Base-by-base conservation (phyloP, 2,113 vertebrate genomes). In the Vidua chalybeata region DNA sequence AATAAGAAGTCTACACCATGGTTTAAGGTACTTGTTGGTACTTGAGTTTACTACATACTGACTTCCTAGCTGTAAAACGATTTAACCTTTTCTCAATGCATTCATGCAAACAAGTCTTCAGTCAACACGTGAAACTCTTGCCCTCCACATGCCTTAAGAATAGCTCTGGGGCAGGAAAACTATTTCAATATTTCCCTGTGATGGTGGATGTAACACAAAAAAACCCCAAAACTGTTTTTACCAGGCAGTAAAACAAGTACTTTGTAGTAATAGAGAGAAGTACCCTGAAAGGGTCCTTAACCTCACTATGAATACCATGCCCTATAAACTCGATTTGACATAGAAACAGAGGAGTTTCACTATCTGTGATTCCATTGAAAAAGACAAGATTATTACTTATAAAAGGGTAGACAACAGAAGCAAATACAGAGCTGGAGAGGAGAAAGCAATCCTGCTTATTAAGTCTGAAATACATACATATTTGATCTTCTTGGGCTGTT, bases 271-370 rank as follows among this genome's bases (percentile, higher is more conserved):
- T 8, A 17, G 27, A 75, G 24, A 78, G 88, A 85, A 76, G 45
- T 24, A 82, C 6, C 21, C 6, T 0, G 0, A 45, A 93, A 76
- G 46, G 15, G 55, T 73, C 52, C 55, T 76, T 45, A 52, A n/a
- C 8, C 27, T 55, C 33, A 56, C 30, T 64, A 48, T 28, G 63
- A 82, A 35, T 30, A 51, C 15, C 21, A 64, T 33, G 12, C 10
- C 19, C n/a, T 62, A 13, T 16, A n/a, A 37, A 58, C 19, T 45
- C 0, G 0, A 52, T 1, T 3, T 27, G 49, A 20, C 45, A 3
- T 2, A 30, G 54, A 77, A 88, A 67, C 31, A 71, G 14, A 84
- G 13, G 37, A 79, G 45, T 80, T 83, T 48, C 33, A 33, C 24
- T n/a, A 39, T 6, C 37, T 55, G 27, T 23, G 26, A 74, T 41